Base-by-base conservation (phyloP, 2,888 invertebrate species). In the Andrena marginata region DNA sequence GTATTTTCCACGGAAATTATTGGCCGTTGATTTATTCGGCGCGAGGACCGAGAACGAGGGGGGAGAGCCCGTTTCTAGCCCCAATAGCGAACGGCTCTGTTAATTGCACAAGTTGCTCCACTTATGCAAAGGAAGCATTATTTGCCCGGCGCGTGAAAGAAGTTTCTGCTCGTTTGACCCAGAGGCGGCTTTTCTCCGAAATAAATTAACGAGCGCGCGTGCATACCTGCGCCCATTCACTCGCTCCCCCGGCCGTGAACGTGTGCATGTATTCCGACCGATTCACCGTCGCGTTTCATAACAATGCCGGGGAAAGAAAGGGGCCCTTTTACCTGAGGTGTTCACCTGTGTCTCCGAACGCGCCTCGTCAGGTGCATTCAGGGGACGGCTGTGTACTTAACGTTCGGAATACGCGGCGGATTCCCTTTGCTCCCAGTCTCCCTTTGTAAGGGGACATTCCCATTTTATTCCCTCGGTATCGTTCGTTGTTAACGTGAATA, bases 281-380 rank as follows among this genome's bases (percentile, higher is more conserved):
- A 33, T 78, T 71, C 60, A 54, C 31, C 33, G 6, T 31, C 23
- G 6, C 51, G 2, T 26, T 7, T 31, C 35, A n/a, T 29, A 16
- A 86, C 77, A 86, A 82, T 77, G 62, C 72, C 26, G 16, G n/a
- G 10, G 48, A 59, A 56, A 33, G 62, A 56, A 62, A 72, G 48
- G 80, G 70, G 49, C 49, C 64, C 72, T 49, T 75, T 84, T 87
- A 85, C 82, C 84, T 75, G 80, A 59, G 72, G 51, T 62, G 65
- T 70, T 80, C 82, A 87, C 75, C 77, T 84, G 80, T 82, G 70
- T 33, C 62, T 59, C 62, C 68, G 60, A 74, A 67, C 16, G 29
- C 42, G 48, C 65, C 63, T 75, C 56, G 69, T 82, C 85, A 87
- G 77, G 84, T 82, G 81, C 59, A 76, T 62, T 62, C 67, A 51